A percentile compares a stretch with the other conserved stretches of the same genome.
Evolutionary conservation across 2,113 vertebrate species (phyloP).

Genomic region (Galeopterus variegatus): DNA sequence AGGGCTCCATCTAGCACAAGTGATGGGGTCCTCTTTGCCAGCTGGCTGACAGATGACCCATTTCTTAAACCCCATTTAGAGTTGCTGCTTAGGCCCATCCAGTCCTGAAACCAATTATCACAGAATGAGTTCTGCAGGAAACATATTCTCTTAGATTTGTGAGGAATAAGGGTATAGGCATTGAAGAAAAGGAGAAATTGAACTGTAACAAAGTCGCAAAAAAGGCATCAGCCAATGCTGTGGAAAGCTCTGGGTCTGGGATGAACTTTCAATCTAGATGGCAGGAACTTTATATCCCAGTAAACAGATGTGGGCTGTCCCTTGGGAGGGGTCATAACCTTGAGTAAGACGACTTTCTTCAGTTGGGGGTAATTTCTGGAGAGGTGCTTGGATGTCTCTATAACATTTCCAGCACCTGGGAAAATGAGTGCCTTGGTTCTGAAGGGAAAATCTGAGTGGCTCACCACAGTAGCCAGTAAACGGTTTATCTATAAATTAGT

Average conservation of each 20-base stretch:
- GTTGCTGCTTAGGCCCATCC: not conserved
- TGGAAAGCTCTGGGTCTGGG: not conserved
- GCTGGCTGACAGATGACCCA: not conserved
- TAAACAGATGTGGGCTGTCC: not conserved
- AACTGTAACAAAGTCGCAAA: not conserved
- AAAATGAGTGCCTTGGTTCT: not conserved
- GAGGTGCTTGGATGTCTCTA: not conserved
- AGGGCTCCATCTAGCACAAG: not conserved
- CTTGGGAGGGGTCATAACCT: not conserved
- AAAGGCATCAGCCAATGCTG: not conserved
- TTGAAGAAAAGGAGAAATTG: not conserved
- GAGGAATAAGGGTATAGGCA: not conserved
- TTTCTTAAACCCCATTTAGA: not conserved
- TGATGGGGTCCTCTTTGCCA: not conserved
- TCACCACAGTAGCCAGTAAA: not conserved
- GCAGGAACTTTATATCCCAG: not conserved
- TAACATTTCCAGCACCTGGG: not conserved
- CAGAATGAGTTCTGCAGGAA: not conserved
- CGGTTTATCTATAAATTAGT: not conserved
- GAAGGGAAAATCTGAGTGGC: not conserved
- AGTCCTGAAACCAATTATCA: not conserved
- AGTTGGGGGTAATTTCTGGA: not conserved
- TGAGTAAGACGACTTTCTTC: not conserved
- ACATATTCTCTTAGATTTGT: not conserved
- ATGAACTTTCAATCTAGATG: not conserved